phyloP scores from a whole-genome alignment of 2,113 vertebrate species.

The Physeter macrocephalus region DNA sequence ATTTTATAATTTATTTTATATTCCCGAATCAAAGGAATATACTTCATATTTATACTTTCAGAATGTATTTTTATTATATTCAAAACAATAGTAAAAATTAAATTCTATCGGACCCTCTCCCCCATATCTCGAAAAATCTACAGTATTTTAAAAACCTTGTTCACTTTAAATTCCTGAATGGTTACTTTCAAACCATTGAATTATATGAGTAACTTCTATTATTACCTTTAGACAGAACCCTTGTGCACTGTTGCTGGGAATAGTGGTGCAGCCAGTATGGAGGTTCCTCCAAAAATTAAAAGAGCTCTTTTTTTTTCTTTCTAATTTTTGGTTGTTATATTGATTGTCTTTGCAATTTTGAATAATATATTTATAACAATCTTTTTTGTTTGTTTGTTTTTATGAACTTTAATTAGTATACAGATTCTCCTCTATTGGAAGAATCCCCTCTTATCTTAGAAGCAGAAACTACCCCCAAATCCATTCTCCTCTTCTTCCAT shows the following conservation, averaged over 20 bases:
- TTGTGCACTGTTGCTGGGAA: background rate
- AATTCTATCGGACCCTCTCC: background rate
- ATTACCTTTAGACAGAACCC: background rate
- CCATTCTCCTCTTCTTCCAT: background rate
- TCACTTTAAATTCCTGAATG: background rate
- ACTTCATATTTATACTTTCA: background rate
- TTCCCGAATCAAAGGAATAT: background rate
- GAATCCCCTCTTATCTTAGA: background rate
- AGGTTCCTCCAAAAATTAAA: background rate
- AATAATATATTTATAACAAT: background rate
- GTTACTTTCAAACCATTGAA: background rate
- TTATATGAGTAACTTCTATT: background rate
- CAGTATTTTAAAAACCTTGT: background rate
- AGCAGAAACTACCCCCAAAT: background rate
- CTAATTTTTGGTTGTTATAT: background rate
- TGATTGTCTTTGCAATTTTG: background rate
- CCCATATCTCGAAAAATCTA: background rate
- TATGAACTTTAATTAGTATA: background rate
- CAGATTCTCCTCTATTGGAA: background rate
- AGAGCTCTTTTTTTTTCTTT: background rate
- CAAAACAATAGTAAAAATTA: background rate
- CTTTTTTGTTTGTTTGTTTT: background rate
- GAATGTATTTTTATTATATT: background rate
- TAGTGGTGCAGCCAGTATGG: background rate
- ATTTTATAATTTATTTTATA: slow-evolving; percentile 2